Conservation (phyloP, 2,113 vertebrate species). For the Colistium nudipinnis region DNA sequence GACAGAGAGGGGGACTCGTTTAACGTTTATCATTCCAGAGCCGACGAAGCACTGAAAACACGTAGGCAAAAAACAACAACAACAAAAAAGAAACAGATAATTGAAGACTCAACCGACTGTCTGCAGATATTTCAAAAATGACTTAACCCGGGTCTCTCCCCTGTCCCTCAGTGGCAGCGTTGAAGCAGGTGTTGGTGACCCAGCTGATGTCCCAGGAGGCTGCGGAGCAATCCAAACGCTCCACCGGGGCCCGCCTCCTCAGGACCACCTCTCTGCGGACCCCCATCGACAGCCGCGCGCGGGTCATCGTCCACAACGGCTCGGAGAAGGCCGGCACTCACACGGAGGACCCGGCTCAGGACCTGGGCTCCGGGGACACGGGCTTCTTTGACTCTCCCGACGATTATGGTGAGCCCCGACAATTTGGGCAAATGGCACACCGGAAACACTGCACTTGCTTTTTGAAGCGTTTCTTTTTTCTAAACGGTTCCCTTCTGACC, state of each 20-base stretch:
- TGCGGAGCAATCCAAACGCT: conserved; percentile 67
- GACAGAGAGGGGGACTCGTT: conserved; percentile 63
- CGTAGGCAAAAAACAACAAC: conserved; percentile 55
- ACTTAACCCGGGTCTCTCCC: background rate
- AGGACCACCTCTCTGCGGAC: conserved; percentile 82
- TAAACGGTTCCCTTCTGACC: no score
- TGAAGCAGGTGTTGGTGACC: conserved; percentile 82
- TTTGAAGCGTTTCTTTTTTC: conserved; percentile 7
- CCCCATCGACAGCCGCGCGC: conserved; percentile 67
- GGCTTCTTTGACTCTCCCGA: conserved; percentile 93
- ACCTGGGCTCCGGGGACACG: conserved; percentile 80
- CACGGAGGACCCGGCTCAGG: conserved; percentile 68
- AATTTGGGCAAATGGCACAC: background rate
- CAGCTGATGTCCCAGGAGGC: conserved; percentile 84
- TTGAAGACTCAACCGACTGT: background rate
- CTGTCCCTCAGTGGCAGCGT: conserved; percentile 74
- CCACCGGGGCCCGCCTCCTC: conserved; percentile 76
- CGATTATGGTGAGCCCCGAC: conserved; percentile 75
- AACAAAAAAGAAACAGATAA: no score
- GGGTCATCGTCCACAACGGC: conserved; percentile 69
- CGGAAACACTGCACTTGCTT: background rate
- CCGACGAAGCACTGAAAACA: conserved; percentile 82
- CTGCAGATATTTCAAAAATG: no score
- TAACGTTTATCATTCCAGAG: conserved; percentile 71
- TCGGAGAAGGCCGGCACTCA: conserved; percentile 59